Conservation (phyloP, 2,113 vertebrate species). For the Solea senegalensis region DNA sequence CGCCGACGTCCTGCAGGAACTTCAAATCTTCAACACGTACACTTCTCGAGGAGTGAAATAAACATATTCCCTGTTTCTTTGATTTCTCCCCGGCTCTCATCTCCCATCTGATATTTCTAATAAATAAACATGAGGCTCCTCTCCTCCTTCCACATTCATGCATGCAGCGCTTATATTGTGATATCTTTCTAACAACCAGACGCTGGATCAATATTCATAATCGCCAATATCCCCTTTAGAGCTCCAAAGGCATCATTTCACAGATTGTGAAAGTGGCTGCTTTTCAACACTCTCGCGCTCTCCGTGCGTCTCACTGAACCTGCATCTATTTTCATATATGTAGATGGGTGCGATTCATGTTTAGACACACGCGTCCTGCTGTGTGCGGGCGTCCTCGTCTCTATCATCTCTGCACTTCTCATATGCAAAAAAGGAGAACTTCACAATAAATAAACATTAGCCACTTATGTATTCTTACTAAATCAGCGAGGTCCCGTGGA, state of each 20-base stretch:
- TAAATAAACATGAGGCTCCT: conserved; percentile 76
- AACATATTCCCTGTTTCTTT: conserved; percentile 64
- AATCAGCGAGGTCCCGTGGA: conserved; percentile 74
- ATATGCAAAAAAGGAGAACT: conserved; percentile 40
- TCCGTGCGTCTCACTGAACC: conserved; percentile 18
- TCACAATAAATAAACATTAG: conserved; percentile 68
- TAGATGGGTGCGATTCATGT: conserved; percentile 54
- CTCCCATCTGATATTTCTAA: conserved; percentile 65
- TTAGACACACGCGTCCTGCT: conserved; percentile 42
- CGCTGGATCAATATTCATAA: conserved; percentile 65
- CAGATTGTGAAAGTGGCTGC: conserved; percentile 5
- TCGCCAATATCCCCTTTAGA: conserved; percentile 41
- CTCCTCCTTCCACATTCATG: conserved; percentile 48
- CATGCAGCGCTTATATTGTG: conserved; percentile 57
- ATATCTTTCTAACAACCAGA: conserved; percentile 51
- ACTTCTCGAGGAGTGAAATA: conserved; percentile 49
- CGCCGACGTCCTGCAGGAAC: conserved; percentile 49
- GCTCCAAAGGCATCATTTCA: conserved; percentile 32
- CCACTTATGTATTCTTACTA: conserved; percentile 67
- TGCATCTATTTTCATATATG: conserved; percentile 59
- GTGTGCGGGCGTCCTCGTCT: conserved; percentile 24
- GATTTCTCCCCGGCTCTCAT: conserved; percentile 60
- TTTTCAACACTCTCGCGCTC: conserved; percentile 12
- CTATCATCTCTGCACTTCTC: conserved; percentile 18
- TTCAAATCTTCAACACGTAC: conserved; percentile 36